Percentiles rank a stretch among this genome's conserved stretches.
These are phyloP conservation scores for Theonella swinhoei DNA, from an alignment of 37 sponge, comb jelly and placozoan genomes.

Conservation along the genomic window DNA sequence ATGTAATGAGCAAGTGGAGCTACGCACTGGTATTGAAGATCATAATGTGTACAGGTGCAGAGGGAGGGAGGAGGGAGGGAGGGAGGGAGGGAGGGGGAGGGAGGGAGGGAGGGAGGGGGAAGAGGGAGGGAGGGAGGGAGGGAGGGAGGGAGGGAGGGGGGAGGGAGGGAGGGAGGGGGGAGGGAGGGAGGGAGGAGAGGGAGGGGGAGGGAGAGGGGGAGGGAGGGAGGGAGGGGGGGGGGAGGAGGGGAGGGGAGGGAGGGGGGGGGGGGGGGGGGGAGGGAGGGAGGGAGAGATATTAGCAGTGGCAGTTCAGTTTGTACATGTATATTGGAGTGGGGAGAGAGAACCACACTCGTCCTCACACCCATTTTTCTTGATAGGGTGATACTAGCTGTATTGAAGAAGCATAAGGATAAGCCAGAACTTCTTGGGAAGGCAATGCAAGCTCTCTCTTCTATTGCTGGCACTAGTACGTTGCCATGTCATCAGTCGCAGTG, in stretches of 20 bases:
- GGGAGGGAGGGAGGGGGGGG: neutral
- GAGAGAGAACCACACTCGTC: no score
- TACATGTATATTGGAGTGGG: no score
- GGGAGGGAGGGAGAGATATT: neutral
- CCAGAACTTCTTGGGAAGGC: conserved; percentile 23
- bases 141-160: neutral
- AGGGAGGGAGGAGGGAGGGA: neutral
- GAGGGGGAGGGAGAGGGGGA: neutral
- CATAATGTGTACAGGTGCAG: conserved; percentile 25
- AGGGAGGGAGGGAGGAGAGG: neutral
- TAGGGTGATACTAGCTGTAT: conserved; percentile 21
- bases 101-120: neutral
- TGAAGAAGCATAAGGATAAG: conserved; percentile 34
- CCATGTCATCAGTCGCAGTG: neutral
- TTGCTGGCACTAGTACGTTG: conserved; percentile 39
- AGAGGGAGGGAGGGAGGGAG: neutral
- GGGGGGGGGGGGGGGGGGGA: neutral
- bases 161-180: neutral
- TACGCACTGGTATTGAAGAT: conserved; percentile 37
- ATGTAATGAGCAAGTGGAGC: conserved; percentile 41
- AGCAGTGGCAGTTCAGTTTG: neutral
- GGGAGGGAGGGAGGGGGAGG: neutral
- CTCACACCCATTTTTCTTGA: neutral
- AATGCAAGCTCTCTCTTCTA: conserved; percentile 34
- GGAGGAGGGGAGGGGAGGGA: neutral